Conservation (phyloP, 2,113 vertebrate genomes). For the Paradoxurus hermaphroditus region DNA sequence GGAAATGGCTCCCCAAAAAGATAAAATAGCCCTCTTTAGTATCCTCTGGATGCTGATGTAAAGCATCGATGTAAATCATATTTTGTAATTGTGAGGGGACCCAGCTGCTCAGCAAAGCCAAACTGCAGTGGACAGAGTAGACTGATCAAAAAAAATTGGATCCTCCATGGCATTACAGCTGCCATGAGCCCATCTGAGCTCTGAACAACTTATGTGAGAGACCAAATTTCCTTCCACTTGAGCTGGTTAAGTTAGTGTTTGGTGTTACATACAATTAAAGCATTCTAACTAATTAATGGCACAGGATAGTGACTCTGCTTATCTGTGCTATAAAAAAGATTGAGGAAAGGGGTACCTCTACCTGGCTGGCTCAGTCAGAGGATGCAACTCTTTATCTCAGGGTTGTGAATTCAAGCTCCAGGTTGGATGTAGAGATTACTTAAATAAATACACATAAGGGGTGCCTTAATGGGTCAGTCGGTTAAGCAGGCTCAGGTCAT, state of each 20-base stretch:
- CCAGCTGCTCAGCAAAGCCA: not conserved
- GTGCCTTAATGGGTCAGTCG: too few species aligned
- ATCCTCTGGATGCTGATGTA: not conserved
- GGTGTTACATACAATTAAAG: not conserved
- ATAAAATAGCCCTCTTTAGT: not conserved
- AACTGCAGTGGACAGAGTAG: not conserved
- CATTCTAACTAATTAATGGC: not conserved
- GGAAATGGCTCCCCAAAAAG: not conserved
- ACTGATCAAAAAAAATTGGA: not conserved
- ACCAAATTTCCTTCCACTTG: not conserved
- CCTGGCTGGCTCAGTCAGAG: not conserved
- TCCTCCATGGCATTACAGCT: not conserved
- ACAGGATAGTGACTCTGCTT: not conserved
- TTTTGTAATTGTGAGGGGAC: not conserved
- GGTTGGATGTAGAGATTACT: not conserved
- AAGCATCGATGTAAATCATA: not conserved
- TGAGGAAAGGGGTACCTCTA: not conserved
- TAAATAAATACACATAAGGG: not conserved
- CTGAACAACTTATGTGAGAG: not conserved
- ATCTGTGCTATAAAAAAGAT: not conserved
- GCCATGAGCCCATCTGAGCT: not conserved
- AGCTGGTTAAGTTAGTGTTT: not conserved
- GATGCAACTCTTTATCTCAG: not conserved
- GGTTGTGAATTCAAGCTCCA: not conserved
- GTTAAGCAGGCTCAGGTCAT: too few species aligned